Base-by-base conservation (phyloP, 2,113 vertebrate species). In the Xerus inauris region DNA sequence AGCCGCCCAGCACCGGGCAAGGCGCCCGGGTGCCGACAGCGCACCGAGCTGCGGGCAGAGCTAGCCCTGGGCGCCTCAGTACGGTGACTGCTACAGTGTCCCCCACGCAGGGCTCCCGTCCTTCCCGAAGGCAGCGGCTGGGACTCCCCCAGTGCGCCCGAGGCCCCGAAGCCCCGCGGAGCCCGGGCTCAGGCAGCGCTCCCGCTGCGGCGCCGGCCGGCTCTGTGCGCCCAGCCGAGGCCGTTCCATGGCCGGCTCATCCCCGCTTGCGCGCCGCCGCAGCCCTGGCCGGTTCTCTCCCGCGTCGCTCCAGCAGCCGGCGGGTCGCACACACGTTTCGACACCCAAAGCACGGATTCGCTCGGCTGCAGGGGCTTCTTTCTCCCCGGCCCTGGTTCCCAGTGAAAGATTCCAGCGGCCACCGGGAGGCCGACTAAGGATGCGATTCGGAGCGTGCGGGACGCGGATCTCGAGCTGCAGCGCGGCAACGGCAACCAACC, bases 391-490 rank as follows among this genome's bases (percentile, higher is more conserved):
- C 38, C 65, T 73, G 7, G 73, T 42, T 54, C 38, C 16, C 40
- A 87, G 59, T 28, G 76, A 73, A 79, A 96, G 89, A n/a, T 94
- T 14, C 93, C 96, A 35, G 96, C 90, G 90, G 96, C 88, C 96
- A 64, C 90, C 88, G 62, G 91, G 96, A 94, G 95, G 98, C 95
- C 73, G 32, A 71, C 89, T 88, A 71, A 54, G 85, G 65, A 67
- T 51, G 88, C 80, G 24, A 95, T 77, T 49, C 84, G 57, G 65
- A 88, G 91, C 4, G 90, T 59, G 86, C 89, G 22, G 84, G 87
- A 94, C 96, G 97, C 98, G 97, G 98, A 96, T 98, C 89, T 97
- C 94, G 96, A 98, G 98, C 98, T 97, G 98, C 94, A 40, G 88
- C 69, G 84, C 47, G 42, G 87, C 98, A 97, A 98, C 98, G 97